A percentile compares a stretch with the other conserved stretches of the same genome.
Conservation (phyloP, 2,797 vertebrate species). For the Lophius americanus region DNA sequence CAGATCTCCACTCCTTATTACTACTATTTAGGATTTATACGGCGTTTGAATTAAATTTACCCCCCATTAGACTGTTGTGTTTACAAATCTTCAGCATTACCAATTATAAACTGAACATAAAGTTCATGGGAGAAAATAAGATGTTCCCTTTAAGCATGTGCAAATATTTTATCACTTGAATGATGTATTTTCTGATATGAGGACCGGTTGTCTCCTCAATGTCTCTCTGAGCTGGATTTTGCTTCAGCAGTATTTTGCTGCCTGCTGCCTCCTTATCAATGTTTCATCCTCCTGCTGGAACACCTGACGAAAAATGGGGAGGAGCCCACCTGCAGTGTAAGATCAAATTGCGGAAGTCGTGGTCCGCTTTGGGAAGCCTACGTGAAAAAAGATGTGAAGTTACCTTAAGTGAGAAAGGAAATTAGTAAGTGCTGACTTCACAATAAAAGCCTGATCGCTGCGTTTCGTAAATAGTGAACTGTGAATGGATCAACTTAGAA, state of each 20-base stretch:
- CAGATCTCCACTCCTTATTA: background rate
- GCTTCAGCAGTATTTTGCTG: background rate
- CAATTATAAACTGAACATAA: background rate
- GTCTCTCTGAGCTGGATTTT: background rate
- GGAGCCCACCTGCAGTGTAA: constrained; percentile 31
- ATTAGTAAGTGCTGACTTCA: background rate
- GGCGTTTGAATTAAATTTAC: too few species aligned
- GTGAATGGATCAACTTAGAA: too few species aligned
- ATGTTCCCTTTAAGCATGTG: too few species aligned
- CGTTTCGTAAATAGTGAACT: too few species aligned
- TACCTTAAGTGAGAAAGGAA: constrained; percentile 4
- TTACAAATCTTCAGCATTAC: background rate
- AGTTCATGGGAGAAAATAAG: background rate
- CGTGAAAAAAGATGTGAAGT: constrained; percentile 20
- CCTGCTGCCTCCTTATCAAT: constrained; percentile 56
- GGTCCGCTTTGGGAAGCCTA: constrained; percentile 18
- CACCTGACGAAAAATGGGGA: constrained; percentile 45
- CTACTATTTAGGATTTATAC: background rate
- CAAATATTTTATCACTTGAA: background rate
- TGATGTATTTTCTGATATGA: background rate
- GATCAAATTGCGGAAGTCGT: constrained; percentile 76
- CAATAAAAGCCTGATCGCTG: constrained; percentile 44
- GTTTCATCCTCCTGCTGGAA: constrained; percentile 62
- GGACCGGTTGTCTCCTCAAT: background rate
- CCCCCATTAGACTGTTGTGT: too few species aligned